These are phyloP conservation scores for Cassiopea andromeda DNA, from an alignment of 30 jellyfish, hydroid and myxozoan species.

Conservation along the genomic window DNA sequence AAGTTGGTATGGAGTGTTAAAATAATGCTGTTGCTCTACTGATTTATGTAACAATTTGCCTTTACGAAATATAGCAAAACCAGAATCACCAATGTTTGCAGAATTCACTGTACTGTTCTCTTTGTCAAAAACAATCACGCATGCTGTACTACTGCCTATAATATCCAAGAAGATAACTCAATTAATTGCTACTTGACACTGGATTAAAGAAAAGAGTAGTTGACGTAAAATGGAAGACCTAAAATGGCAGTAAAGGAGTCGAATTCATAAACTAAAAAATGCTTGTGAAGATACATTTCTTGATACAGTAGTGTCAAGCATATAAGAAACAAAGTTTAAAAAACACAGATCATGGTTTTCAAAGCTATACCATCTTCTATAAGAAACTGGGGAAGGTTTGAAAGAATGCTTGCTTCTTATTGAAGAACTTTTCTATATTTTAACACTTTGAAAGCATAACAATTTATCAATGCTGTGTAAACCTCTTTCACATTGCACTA, in stretches of 20 bases:
- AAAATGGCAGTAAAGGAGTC: background rate
- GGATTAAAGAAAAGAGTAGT: background rate
- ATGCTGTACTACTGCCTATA: slow-evolving; percentile 87
- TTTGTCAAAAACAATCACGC: slow-evolving; percentile 81
- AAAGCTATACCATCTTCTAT: too few species aligned
- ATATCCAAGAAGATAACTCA: background rate
- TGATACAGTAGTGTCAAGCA: too few species aligned
- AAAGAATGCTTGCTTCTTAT: too few species aligned
- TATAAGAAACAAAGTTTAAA: too few species aligned
- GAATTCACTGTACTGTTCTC: slow-evolving; percentile 50
- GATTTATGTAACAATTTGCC: slow-evolving; percentile 67
- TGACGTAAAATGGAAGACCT: background rate
- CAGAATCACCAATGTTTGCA: slow-evolving; percentile 88
- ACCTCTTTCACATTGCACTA: too few species aligned
- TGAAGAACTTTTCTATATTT: too few species aligned
- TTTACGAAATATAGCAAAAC: slow-evolving; percentile 63
- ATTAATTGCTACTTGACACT: background rate
- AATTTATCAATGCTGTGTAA: too few species aligned
- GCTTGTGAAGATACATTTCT: too few species aligned
- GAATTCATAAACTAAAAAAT: too few species aligned
- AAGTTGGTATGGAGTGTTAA: slow-evolving; percentile 83
- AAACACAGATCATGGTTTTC: too few species aligned
- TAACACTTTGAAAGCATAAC: too few species aligned
- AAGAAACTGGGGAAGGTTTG: too few species aligned
- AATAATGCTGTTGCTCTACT: slow-evolving; percentile 79